A percentile compares a stretch with the other conserved stretches of the same genome.
These are phyloP conservation scores for Philonicus albiceps DNA, from an alignment of 2,888 invertebrate species.

Conservation along the genomic window DNA sequence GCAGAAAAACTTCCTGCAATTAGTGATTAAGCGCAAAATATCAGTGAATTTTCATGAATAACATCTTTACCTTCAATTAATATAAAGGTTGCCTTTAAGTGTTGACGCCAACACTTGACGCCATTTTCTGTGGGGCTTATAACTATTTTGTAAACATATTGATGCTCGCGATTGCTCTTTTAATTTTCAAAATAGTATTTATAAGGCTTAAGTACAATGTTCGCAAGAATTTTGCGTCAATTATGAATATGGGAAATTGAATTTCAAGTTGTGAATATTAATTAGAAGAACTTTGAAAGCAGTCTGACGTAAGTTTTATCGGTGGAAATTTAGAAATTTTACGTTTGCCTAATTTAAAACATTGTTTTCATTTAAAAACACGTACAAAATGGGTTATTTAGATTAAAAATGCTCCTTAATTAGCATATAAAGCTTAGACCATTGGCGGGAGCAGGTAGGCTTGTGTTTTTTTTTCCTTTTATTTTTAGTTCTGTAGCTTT, in stretches of 20 bases:
- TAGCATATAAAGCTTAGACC: neutral
- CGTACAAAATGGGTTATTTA: neutral
- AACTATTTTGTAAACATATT: constrained; percentile 9
- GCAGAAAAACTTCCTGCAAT: neutral
- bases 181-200: neutral
- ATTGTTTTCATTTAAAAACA: neutral
- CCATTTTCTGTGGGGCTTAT: neutral
- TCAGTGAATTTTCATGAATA: neutral
- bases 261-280: neutral
- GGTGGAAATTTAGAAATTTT: neutral
- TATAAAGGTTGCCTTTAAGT: neutral
- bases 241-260: neutral
- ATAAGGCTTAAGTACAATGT: neutral
- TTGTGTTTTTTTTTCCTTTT: neutral
- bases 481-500: neutral
- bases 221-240: neutral
- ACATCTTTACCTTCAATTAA: neutral
- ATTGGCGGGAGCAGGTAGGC: neutral
- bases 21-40: neutral
- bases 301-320: neutral
- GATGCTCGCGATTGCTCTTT: neutral
- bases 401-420: neutral
- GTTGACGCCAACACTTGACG: constrained; percentile 15
- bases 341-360: neutral
- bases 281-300: neutral